Evolutionary conservation across 1,140 invertebrate species (phyloP).

Genomic region (Bombus ignitus): DNA sequence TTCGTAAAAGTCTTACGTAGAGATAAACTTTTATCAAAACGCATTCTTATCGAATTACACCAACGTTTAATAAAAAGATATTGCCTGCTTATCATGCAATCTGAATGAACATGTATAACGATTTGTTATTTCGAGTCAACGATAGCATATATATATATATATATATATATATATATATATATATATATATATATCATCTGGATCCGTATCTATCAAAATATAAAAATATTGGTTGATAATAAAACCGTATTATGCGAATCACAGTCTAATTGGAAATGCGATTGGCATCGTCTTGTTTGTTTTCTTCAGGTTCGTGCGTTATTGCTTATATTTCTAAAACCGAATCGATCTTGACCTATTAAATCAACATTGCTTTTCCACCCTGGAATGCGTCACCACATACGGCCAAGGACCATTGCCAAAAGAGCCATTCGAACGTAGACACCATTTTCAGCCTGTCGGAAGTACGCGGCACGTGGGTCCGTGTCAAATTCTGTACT

Average conservation of each 20-base stretch:
- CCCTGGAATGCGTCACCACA: constrained; percentile 3
- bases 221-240: neutral
- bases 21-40: constrained; percentile 14
- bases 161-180: no score
- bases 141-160: no score
- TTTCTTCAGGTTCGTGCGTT: neutral
- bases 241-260: constrained; percentile 23
- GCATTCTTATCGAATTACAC: neutral
- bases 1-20: neutral
- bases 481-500: constrained; percentile 97
- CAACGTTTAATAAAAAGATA: neutral
- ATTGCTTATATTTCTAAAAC: neutral
- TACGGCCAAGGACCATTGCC: constrained; percentile 92
- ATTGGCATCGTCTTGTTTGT: neutral
- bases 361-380: neutral
- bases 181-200: neutral
- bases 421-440: constrained; percentile 99
- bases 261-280: constrained; percentile 34
- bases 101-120: no score
- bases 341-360: neutral
- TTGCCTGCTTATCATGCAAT: neutral
- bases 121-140: no score
- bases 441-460: constrained; percentile 98
- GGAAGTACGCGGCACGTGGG: constrained; percentile 98
- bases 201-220: neutral